phyloP scores from a whole-genome alignment of 1,140 invertebrate genomes.

The Drosophila tropicalis region DNA sequence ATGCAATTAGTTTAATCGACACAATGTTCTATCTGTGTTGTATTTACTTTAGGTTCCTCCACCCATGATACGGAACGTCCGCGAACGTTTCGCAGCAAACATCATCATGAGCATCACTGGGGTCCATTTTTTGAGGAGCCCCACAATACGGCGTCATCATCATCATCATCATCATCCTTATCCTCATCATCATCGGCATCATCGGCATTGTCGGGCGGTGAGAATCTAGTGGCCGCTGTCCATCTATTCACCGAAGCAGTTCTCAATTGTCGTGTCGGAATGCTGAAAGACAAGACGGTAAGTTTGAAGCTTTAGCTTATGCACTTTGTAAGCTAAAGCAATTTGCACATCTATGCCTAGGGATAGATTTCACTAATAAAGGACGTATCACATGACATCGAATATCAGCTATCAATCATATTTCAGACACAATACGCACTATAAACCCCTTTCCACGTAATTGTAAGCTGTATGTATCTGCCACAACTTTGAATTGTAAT shows the following conservation, averaged over 20 bases:
- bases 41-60: conserved; percentile 66
- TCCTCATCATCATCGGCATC: conserved; percentile 32
- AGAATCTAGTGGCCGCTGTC: conserved; percentile 85
- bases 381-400: too few species aligned
- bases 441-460: too few species aligned
- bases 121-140: conserved; percentile 91
- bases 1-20: conserved; percentile 13
- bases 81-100: conserved; percentile 85
- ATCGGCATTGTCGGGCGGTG: conserved; percentile 37
- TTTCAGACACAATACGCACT: too few species aligned
- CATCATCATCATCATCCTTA: not conserved
- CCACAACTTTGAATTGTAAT: too few species aligned
- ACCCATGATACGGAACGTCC: conserved; percentile 83
- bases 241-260: conserved; percentile 91
- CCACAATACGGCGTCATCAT: conserved; percentile 63
- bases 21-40: not conserved
- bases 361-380: too few species aligned
- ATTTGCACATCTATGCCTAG: too few species aligned
- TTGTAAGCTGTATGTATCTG: too few species aligned
- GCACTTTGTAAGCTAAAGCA: too few species aligned
- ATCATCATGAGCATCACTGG: conserved; percentile 86
- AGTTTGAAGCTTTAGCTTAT: conserved; percentile 57
- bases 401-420: too few species aligned
- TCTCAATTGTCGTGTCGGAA: conserved; percentile 91
- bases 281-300: conserved; percentile 93